Base-by-base conservation (phyloP, 2,797 vertebrate species). In the Oceanodroma leucorhoa region DNA sequence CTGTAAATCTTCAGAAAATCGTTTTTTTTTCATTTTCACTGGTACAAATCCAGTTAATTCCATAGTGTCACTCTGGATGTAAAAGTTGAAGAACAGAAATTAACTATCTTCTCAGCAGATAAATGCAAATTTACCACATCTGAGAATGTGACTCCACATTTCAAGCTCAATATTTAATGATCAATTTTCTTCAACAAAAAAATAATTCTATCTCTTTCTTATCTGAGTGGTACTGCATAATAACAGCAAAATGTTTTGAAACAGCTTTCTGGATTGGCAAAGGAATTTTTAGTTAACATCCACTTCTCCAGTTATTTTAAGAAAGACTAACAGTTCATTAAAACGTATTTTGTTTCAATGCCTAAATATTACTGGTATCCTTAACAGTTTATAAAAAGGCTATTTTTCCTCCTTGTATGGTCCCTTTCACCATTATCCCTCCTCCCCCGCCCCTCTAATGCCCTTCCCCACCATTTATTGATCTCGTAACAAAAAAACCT, bases 331-430 rank as follows among this genome's bases (percentile, higher is more conserved):
- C 3, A 19, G 5, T 53, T 84, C 45, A 46, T 71, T 61, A 65
- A 87, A 84, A 60, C 29, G 5, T 7, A 65, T 60, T 54, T 79
- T 7, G 12, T 16, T 65, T 80, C 41, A 60, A 20, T 41, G 18
- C 3, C 12, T 58, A 54, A 73, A 81, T 75, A 64, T 53, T 54
- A 71, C 9, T 54, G 5, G 6, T 34, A 32, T 53, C 4, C 29
- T 50, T 36, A 71, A 34, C 3, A 60, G 22, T 38, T 81, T 55
- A 55, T 7, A 51, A 18, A 83, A 93, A n/a, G 32, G 7, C 8
- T 65, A 8, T 22, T 67, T n/a, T 21, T 8, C 6, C 3, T 4
- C 0, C 14, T 36, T 34, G 3, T 34, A 32, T 12, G 2, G 7
- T 50, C 14, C 9, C 9, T 48, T 8, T 41, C 16, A 76, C 1